Evolutionary conservation across 2,113 vertebrate species (phyloP).

Genomic region (Rhynchomys soricoides): DNA sequence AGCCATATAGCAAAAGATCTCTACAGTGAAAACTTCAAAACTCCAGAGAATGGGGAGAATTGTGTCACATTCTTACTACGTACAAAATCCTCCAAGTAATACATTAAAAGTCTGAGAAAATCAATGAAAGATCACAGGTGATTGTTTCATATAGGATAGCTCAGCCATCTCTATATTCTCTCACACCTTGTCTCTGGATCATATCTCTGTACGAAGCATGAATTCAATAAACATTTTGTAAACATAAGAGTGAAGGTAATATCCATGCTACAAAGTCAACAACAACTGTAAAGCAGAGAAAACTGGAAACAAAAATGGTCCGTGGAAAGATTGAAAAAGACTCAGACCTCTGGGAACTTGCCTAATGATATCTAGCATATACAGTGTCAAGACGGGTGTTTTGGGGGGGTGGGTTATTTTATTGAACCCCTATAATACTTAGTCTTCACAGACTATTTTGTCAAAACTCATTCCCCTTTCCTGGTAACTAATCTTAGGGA

Average conservation of each 20-base stretch:
- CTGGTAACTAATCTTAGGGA: background rate
- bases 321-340: background rate
- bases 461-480: background rate
- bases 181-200: background rate
- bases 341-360: background rate
- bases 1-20: background rate
- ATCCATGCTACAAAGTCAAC: background rate
- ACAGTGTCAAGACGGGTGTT: background rate
- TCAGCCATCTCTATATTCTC: background rate
- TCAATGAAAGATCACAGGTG: background rate
- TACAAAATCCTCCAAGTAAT: background rate
- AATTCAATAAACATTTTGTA: background rate
- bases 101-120: background rate
- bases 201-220: background rate
- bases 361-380: too few species aligned
- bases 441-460: background rate
- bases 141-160: background rate
- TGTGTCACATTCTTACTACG: background rate
- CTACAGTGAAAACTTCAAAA: background rate
- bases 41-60: background rate
- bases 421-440: background rate
- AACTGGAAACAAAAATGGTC: background rate
- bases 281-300: background rate
- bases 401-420: background rate
- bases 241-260: background rate